Base-by-base conservation (phyloP, 64 coral and sea anemone species). In the Actinia equina region DNA sequence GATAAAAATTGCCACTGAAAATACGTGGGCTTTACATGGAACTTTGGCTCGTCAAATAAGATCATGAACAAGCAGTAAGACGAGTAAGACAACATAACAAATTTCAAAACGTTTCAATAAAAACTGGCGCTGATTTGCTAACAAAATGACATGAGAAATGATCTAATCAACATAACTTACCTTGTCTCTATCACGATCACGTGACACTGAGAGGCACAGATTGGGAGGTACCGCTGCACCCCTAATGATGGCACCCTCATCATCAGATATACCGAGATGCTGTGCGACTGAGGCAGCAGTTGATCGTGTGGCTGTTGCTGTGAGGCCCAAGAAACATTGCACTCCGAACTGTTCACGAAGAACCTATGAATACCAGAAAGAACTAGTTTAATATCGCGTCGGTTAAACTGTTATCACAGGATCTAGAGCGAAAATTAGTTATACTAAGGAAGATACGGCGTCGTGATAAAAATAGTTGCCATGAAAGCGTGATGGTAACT, bases 341-440 rank as follows among this genome's bases (percentile, higher is more conserved):
- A 99, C 96, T 52, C 93, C 95, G 79, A 90, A 98, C 22, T 88
- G 82, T 20, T 98, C 92, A 79, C 95, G 95, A 62, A 98, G 93
- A 77, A 98, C 82, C 95, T 98, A 49, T 14, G 54, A 78, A 37
- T 53, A 81, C 3, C 17, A 81, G 17, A 2, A 74, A 37, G 3
- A 14, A 49, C n/a, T n/a, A n/a, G 41, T 3, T 30, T 74, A 22
- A 6, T 18, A 43, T 44, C 5, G 60, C n/a, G n/a, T n/a, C n/a
- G n/a, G n/a, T n/a, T n/a, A n/a, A n/a, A n/a, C n/a, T n/a, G n/a
- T n/a, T n/a, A n/a, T n/a, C n/a, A n/a, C n/a, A n/a, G n/a, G n/a
- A n/a, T n/a, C n/a, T n/a, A n/a, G n/a, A n/a, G n/a, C n/a, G n/a
- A n/a, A n/a, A n/a, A n/a, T n/a, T n/a, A n/a, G n/a, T n/a, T n/a